Evolutionary conservation across 1,140 invertebrate genomes (phyloP).

Genomic region (Vanessa tameamea): DNA sequence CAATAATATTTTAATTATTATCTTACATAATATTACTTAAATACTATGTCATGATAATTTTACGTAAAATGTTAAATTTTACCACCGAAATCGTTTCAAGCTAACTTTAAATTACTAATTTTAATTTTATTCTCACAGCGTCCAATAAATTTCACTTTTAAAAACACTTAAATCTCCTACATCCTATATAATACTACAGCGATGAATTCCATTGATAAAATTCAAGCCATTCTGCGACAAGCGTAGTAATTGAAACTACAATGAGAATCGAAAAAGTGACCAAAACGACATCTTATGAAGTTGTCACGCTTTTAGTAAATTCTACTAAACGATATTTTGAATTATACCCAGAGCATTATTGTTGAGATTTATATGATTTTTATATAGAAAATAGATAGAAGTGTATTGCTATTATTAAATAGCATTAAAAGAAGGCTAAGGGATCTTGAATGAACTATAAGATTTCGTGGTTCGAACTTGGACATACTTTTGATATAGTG

Average conservation of each 20-base stretch:
- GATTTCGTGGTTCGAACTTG: constrained; percentile 4
- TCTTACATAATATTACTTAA: too few species aligned
- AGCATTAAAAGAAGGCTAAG: constrained; percentile 17
- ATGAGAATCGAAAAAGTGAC: constrained; percentile 24
- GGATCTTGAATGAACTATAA: constrained; percentile 9
- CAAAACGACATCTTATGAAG: constrained; percentile 26
- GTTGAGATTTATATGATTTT: constrained; percentile 37
- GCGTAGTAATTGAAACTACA: constrained; percentile 33
- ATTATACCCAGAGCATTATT: constrained; percentile 24
- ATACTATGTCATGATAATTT: too few species aligned
- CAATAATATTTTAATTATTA: too few species aligned
- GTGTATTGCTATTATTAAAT: constrained; percentile 3
- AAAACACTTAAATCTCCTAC: background rate
- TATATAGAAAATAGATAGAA: constrained; percentile 29
- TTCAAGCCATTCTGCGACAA: constrained; percentile 23
- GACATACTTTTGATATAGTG: constrained; percentile 9
- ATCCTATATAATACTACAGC: constrained; percentile 20
- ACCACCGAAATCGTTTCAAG: too few species aligned
- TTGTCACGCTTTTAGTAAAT: constrained; percentile 33
- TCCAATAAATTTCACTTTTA: background rate
- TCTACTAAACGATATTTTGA: constrained; percentile 33
- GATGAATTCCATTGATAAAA: constrained; percentile 30
- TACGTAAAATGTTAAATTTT: too few species aligned
- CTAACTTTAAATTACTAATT: too few species aligned
- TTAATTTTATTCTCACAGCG: background rate